Base-by-base conservation (phyloP, 2,113 vertebrate genomes). In the Cardinalis cardinalis region DNA sequence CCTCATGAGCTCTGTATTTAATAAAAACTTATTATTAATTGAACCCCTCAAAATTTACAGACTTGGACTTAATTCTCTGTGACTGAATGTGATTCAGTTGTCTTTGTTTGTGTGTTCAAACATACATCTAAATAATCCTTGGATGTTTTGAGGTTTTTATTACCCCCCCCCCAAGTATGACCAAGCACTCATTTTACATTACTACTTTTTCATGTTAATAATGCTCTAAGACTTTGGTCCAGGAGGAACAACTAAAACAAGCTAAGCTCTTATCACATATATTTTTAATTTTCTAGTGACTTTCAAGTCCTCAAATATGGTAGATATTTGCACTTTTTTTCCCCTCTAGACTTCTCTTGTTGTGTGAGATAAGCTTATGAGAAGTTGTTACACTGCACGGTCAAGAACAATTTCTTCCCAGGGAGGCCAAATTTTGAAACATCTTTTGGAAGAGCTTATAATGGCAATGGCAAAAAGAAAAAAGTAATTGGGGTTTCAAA, bases 131-230 rank as follows among this genome's bases (percentile, higher is more conserved):
- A 63, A 59, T 26, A 81, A 11, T 20, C 63, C 3, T 41, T 90
- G 43, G 6, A 18, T n/a, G 34, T 52, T 73, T 63, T 74, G 41
- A 59, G 2, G 3, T 23, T 68, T 91, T 69, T 14, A 64, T 79
- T 72, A n/a, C 1, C 0, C 2, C 4, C 6, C 3, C 6, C 4
- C 9, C 8, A 43, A 28, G 21, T 52, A 59, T 28, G 40, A 61
- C 14, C 13, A 74, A 44, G 9, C 0, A 10, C 5, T 60, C 6
- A 52, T 73, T 77, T 84, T 65, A 73, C 6, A 55, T 4, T 23
- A 40, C 31, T 34, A 23, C 6, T 78, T 58, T 23, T 32, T 32
- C 2, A 0, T 46, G 18, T 11, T 13, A 63, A 91, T 41, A 18
- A 71, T 53, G 15, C 9, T 44, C 7, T 58, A 53, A 61, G 25